phyloP scores from a whole-genome alignment of 2,888 invertebrate species.

The Xestobium rufovillosum region DNA sequence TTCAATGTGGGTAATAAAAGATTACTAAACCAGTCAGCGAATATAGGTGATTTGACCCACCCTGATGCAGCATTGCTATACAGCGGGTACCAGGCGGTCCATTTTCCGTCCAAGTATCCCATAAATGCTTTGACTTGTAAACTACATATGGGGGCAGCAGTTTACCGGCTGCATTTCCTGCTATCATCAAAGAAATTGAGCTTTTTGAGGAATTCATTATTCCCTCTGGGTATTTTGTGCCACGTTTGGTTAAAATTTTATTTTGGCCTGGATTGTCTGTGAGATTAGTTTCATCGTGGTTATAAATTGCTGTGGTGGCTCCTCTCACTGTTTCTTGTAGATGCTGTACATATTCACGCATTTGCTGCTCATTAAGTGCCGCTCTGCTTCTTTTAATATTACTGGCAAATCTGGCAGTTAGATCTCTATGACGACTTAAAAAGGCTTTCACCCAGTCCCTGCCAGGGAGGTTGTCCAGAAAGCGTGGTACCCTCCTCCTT shows the following conservation, averaged over 20 bases:
- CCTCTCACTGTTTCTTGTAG: not conserved
- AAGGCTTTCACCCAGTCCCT: conserved; percentile 12
- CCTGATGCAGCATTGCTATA: conserved; percentile 26
- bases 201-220: conserved; percentile 29
- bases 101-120: conserved; percentile 31
- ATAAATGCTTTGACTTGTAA: conserved; percentile 25
- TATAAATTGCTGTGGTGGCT: conserved; percentile 6
- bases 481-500: too few relatives aligned
- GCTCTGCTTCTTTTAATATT: conserved; percentile 13
- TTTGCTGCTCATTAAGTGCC: conserved; percentile 6
- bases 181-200: conserved; percentile 28
- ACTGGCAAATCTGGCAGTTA: conserved; percentile 11
- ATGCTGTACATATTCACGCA: not conserved
- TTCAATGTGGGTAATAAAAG: too few relatives aligned
- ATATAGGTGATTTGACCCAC: conserved; percentile 22
- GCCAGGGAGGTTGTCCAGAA: conserved; percentile 10
- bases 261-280: conserved; percentile 30
- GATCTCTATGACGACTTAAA: conserved; percentile 13
- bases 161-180: conserved; percentile 26
- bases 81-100: conserved; percentile 20
- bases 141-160: conserved; percentile 28
- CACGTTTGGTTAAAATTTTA: conserved; percentile 21
- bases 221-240: conserved; percentile 28
- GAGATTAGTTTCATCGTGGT: conserved; percentile 26
- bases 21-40: conserved; percentile 14